Base-by-base conservation (phyloP, 2,888 invertebrate genomes). In the Calameuta idolon region DNA sequence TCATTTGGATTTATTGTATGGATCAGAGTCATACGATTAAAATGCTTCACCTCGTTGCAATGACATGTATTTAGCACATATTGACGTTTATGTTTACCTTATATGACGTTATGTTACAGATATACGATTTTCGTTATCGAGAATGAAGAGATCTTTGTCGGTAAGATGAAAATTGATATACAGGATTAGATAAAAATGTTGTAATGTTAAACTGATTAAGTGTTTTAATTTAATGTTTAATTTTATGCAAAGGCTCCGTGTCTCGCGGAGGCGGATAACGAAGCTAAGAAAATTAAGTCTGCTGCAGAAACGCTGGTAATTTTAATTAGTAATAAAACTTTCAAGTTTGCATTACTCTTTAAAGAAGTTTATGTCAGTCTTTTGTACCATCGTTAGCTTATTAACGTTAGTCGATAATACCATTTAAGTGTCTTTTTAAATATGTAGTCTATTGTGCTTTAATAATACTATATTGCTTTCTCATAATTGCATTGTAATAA, bases 111-210 rank as follows among this genome's bases (percentile, higher is more conserved):
- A 2, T 55, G 55, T 55, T 55, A 23, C 55, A 55, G 55, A 55
- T 55, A 55, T 55, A 55, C 5, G 23, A 23, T 23, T 23, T 23
- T 55, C 9, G 55, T 55, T 55, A 55, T 75, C 69, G 69, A 81
- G 73, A 79, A 90, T 90, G 90, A 90, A 90, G 83, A 85, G 90
- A 82, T 89, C 87, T 73, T 86, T 83, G n/a, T 89, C 89, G 86
- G 90, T 90, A 84, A 88, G 89, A 77, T 35, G 74, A 35, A 74
- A 37, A 35, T 33, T 74, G 11, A 34, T 31, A 31, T 71, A 12
- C 23, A 40, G 15, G 68, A 15, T 12, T 71, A 23, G 78, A 73
- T 75, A 34, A 55, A 73, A 75, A 3, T 34, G 34, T 35, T 71
- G 37, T 74, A n/a, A 11, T 71, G 30, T 35, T 68, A 11, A 69